These are phyloP conservation scores for Clarias fuscus DNA, from an alignment of 2,797 vertebrate species.

Conservation along the genomic window DNA sequence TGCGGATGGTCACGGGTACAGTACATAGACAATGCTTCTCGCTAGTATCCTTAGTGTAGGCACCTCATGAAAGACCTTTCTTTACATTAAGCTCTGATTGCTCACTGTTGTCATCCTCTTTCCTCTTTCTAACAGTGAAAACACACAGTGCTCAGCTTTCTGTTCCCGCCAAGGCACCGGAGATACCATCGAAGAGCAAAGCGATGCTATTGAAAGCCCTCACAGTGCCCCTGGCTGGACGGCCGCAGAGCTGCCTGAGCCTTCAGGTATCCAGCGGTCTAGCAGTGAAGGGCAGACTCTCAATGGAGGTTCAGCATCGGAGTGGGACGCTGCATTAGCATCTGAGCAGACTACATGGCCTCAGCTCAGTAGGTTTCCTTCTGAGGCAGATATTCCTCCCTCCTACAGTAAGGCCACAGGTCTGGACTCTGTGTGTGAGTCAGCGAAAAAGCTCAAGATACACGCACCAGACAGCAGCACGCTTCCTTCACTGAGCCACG, in stretches of 20 bases:
- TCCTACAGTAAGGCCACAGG: constrained; percentile 90
- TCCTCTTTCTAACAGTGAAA: constrained; percentile 68
- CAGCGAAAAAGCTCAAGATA: constrained; percentile 71
- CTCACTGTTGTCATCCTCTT: not conserved
- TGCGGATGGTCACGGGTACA: not conserved
- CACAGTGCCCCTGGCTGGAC: constrained; percentile 11
- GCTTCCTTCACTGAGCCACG: constrained; percentile 79
- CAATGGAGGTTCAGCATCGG: constrained; percentile 29
- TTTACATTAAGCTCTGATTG: not conserved
- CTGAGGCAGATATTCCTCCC: constrained; percentile 71
- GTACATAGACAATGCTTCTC: not conserved
- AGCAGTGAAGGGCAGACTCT: constrained; percentile 37
- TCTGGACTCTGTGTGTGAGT: constrained; percentile 77
- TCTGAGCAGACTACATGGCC: constrained; percentile 30
- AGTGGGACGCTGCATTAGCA: constrained; percentile 32
- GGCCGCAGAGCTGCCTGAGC: constrained; percentile 7
- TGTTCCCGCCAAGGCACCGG: constrained; percentile 82
- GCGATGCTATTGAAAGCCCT: constrained; percentile 71
- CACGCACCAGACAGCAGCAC: constrained; percentile 72
- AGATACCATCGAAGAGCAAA: constrained; percentile 79
- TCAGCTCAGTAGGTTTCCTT: constrained; percentile 37
- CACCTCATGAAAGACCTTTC: not conserved
- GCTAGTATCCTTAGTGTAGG: not conserved
- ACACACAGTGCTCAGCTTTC: constrained; percentile 79
- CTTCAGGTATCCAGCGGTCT: constrained; percentile 4